Evolutionary conservation across 2,888 invertebrate genomes (phyloP), one percentile per base, ranked within the genome.

Genomic region (Yponomeuta plumbellus): DNA sequence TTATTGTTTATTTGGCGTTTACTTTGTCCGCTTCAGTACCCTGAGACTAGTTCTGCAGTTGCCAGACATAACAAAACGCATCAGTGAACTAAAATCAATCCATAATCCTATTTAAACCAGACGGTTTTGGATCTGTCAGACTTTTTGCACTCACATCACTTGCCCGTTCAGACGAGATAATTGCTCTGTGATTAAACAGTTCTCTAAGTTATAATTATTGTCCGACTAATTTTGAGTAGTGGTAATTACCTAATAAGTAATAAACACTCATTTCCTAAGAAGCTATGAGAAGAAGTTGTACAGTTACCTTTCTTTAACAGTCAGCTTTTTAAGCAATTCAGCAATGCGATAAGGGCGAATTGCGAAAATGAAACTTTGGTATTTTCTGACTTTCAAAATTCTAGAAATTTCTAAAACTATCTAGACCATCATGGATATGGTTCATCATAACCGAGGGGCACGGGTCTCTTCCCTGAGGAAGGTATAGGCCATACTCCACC

Each of bases 21-120:
- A 34, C 0, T 8, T 34, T 34, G 34, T 34, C 34, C 8, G 34
- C 8, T 52, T 52, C 17, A 52, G 20, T n/a, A 11, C 20, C 20
- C 39, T 4, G 34, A 34, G 62, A 62, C 62, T 10, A 34, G 62
- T 62, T 62, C 26, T 62, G 26, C 26, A 22, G 59, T 59, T 21
- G 20, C 23, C 62, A 62, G 62, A 26, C 76, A 85, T 52, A 84
- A 84, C 85, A 80, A 75, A 75, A 81, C 80, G 85, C 83, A 77
- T 81, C 78, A 82, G 71, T 86, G 80, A 75, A 70, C 74, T 70
- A 73, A 68, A 73, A 77, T 73, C 70, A 78, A 82, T 83, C 79
- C 77, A 74, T 86, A 86, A 86, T 86, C 86, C 84, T 83, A 86
- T 85, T 81, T 85, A 59, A 21, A 10, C 65, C 34, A 22, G 59